A percentile compares a stretch with the other conserved stretches of the same genome.
Conservation (phyloP, 2,888 invertebrate species). For the Eristalis intricaria region DNA sequence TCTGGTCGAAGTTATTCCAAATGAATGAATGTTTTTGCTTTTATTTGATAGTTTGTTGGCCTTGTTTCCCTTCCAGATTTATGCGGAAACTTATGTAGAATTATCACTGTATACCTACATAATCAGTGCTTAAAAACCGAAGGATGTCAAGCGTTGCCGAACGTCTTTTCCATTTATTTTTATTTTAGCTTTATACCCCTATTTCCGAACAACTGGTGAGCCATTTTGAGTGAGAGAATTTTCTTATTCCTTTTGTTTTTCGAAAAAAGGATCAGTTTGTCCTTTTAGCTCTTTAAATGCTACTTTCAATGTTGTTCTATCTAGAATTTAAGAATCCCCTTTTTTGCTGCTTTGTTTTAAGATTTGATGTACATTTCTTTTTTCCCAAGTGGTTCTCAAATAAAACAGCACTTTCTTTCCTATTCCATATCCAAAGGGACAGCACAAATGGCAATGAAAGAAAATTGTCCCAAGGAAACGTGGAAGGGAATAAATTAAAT, state of each 20-base stretch:
- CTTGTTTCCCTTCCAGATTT: background rate
- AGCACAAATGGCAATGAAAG: slow-evolving; percentile 46
- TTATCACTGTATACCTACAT: slow-evolving; percentile 9
- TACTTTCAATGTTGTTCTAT: slow-evolving; percentile 46
- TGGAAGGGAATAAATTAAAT: slow-evolving; percentile 36
- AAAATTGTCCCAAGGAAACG: slow-evolving; percentile 37
- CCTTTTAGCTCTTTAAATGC: slow-evolving; percentile 48
- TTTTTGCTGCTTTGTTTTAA: slow-evolving; percentile 49
- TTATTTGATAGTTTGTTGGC: slow-evolving; percentile 2
- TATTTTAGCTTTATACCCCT: slow-evolving; percentile 46
- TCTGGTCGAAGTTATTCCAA: background rate
- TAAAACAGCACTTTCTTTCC: slow-evolving; percentile 28
- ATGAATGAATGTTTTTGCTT: background rate
- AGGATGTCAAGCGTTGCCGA: slow-evolving; percentile 31
- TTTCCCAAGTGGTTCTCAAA: slow-evolving; percentile 50
- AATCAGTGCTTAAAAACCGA: slow-evolving; percentile 27
- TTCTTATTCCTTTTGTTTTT: slow-evolving; percentile 26
- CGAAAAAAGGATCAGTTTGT: slow-evolving; percentile 30
- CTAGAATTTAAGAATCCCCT: slow-evolving; percentile 51
- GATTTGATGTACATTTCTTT: slow-evolving; percentile 55
- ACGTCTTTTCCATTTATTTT: slow-evolving; percentile 59
- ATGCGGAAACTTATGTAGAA: background rate
- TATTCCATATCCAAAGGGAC: slow-evolving; percentile 35
- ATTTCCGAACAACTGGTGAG: slow-evolving; percentile 56
- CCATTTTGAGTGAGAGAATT: slow-evolving; percentile 49